Base-by-base conservation (phyloP, 2,888 invertebrate species). In the Ditula angustiorana region DNA sequence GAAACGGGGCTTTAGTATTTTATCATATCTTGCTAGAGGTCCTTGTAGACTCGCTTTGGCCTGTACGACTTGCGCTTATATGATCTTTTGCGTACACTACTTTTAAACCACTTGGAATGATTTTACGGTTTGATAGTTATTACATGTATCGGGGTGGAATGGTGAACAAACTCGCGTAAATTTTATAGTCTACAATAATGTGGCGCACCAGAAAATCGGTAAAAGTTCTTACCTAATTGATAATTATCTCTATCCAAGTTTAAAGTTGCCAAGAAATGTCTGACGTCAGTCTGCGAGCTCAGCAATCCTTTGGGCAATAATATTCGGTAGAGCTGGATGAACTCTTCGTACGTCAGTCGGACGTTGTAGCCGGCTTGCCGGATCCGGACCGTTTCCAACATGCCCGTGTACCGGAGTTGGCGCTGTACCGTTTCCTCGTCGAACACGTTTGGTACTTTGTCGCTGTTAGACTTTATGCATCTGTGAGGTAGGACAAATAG, bases 291-390 rank as follows among this genome's bases (percentile, higher is more conserved):
- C 84, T 97, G 97, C 0, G 97, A 97, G 86, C 98, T 98, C 10
- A 97, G 90, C 70, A 97, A 88, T 16, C 98, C 98, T 80, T 97
- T 97, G 0, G 98, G 98, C 74, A 99, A 89, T 66, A 99, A 90
- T 84, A 98, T 98, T 79, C 98, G 94, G 86, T 99, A 99, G 64
- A 97, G 91, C 80, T 98, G 98, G 69, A 98, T 97, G 86, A 99
- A 99, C 87, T 98, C 98, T 82, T 98, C 98, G 86, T 98, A 98
- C 0, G 97, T 96, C 33, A 99, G 94, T 33, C 99, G 94, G 67
- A 99, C 98, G 86, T 98, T 98, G 91, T 98, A 99, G 1, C 99
- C 99, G 1, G 98, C 98, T 81, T 98, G 97, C 55, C 99, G 93
- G 69, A 99, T 99, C 74, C 98, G 94, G 11, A 99, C 99, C 0